Evolutionary conservation across 2,888 invertebrate genomes (phyloP).

Genomic region (Scaptodrosophila latifasciaeformis): DNA sequence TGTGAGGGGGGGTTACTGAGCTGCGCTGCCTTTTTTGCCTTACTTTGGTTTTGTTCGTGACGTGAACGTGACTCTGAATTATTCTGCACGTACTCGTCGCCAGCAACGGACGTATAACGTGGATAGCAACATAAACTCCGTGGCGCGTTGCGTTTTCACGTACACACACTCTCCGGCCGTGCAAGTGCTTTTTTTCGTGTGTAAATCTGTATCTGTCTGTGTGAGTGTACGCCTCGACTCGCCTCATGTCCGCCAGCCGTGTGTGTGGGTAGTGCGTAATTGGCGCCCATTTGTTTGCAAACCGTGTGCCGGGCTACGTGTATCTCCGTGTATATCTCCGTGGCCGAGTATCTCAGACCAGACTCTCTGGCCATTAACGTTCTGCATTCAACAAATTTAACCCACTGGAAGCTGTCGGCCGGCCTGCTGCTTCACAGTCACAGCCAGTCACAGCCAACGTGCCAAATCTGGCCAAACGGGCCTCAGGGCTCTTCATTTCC

Average conservation of each 20-base stretch:
- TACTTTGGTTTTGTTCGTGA: slow-evolving; percentile 76
- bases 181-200: slow-evolving; percentile 34
- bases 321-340: not conserved
- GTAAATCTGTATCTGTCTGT: slow-evolving; percentile 25
- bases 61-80: slow-evolving; percentile 74
- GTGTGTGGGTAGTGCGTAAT: slow-evolving; percentile 50
- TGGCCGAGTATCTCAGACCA: not conserved
- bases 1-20: slow-evolving; percentile 29
- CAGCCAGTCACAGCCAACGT: no score
- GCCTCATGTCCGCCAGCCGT: no score
- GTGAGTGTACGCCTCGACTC: slow-evolving; percentile 10
- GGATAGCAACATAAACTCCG: slow-evolving; percentile 33
- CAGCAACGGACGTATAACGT: slow-evolving; percentile 71
- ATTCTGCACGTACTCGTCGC: slow-evolving; percentile 75
- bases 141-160: slow-evolving; percentile 25
- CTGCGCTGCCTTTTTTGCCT: slow-evolving; percentile 60
- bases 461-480: no score
- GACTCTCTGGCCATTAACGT: not conserved
- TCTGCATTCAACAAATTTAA: no score
- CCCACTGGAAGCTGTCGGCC: slow-evolving; percentile 1
- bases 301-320: slow-evolving; percentile 22
- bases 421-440: no score
- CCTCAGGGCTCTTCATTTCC: no score
- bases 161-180: slow-evolving; percentile 29
- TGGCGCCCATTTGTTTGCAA: slow-evolving; percentile 57